Evolutionary conservation across 2,113 vertebrate genomes (phyloP).

Genomic region (Rallus limicola): DNA sequence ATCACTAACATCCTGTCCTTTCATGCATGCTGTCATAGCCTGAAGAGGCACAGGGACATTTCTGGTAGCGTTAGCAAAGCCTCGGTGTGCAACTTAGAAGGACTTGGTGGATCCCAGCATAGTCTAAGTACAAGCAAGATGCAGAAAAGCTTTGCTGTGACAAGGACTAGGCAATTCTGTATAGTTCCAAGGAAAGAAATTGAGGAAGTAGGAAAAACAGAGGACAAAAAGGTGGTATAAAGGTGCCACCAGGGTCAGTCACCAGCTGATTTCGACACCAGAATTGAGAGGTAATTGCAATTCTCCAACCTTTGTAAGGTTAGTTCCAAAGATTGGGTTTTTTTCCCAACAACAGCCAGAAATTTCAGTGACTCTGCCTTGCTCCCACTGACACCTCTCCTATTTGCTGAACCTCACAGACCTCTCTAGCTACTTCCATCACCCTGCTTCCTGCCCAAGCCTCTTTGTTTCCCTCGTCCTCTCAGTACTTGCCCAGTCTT

Average conservation of each 20-base stretch:
- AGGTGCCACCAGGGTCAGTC: neutral
- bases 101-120: neutral
- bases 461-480: neutral
- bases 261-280: neutral
- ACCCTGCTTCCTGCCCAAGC: neutral
- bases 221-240: neutral
- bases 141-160: neutral
- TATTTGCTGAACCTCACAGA: neutral
- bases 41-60: neutral
- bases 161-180: neutral
- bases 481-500: neutral
- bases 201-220: neutral
- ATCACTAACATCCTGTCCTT: neutral
- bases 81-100: neutral
- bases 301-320: neutral
- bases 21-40: neutral
- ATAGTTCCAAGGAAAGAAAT: neutral
- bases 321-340: neutral
- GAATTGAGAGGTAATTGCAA: neutral
- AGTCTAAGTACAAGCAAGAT: neutral
- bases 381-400: neutral
- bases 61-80: neutral
- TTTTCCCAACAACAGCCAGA: neutral
- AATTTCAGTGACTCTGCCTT: neutral
- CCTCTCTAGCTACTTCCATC: neutral